Percentiles rank a stretch among this genome's conserved stretches.
These are phyloP conservation scores for Imbricaverruca yamaguchii DNA, from an alignment of 2,888 invertebrate species.

Conservation along the genomic window DNA sequence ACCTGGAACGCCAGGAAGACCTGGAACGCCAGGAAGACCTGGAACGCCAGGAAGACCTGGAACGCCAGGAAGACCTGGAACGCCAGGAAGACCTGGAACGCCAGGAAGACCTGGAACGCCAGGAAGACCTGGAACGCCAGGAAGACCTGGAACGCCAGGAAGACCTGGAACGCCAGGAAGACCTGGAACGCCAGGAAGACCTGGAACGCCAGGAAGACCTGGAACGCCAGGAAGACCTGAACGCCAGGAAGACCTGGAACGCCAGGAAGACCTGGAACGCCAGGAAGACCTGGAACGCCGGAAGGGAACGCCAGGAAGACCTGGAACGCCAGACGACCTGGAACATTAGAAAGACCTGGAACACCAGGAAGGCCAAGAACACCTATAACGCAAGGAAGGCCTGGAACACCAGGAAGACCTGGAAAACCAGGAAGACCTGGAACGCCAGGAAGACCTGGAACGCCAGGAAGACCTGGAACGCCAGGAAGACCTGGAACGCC, in stretches of 20 bases:
- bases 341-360: not conserved
- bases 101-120: not conserved
- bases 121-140: not conserved
- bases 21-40: not conserved
- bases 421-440: conserved; percentile 14
- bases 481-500: not conserved
- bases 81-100: no score
- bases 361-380: not conserved
- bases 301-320: conserved; percentile 21
- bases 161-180: conserved; percentile 6
- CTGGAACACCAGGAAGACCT: not conserved
- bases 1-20: no score
- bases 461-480: not conserved
- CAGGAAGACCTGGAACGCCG: conserved; percentile 24
- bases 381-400: no score
- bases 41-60: not conserved
- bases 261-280: not conserved
- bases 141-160: not conserved
- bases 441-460: conserved; percentile 17
- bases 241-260: not conserved
- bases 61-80: no score
- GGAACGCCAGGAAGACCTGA: not conserved
- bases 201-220: conserved; percentile 13
- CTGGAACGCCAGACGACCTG: not conserved
- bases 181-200: conserved; percentile 17